A percentile compares a stretch with the other conserved stretches of the same genome.
These are phyloP conservation scores for Scolanthus callimorphus DNA, from an alignment of 92 coral and sea anemone genomes.

Conservation along the genomic window DNA sequence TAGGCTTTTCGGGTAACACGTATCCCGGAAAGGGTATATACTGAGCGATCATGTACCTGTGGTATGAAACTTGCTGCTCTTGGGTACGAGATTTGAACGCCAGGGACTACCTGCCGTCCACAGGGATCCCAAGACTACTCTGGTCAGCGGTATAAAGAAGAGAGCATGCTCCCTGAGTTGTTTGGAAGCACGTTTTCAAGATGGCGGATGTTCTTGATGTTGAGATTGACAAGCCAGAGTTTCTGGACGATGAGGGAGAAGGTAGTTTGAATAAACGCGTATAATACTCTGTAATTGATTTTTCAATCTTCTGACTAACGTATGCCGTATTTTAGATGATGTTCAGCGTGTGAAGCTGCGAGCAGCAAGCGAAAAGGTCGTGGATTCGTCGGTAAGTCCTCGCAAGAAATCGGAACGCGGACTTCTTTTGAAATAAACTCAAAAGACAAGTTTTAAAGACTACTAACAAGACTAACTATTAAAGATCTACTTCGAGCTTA, in stretches of 20 bases:
- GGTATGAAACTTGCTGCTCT: too few species aligned
- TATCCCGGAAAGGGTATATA: too few species aligned
- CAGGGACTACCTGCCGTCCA: too few species aligned
- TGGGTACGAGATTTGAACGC: too few species aligned
- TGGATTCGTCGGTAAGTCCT: conserved; percentile 88
- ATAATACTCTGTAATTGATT: too few species aligned
- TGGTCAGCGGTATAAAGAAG: conserved; percentile 6
- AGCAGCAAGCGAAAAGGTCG: conserved; percentile 88
- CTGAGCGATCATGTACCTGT: too few species aligned
- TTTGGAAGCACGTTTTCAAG: conserved; percentile 40
- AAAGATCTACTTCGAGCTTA: too few species aligned
- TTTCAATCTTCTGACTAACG: neutral
- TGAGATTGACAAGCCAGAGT: conserved; percentile 90
- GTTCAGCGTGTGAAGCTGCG: conserved; percentile 85
- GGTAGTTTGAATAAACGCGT: conserved; percentile 34
- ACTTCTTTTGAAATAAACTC: too few species aligned
- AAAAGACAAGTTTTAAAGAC: too few species aligned
- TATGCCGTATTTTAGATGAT: conserved; percentile 46
- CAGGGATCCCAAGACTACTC: too few species aligned
- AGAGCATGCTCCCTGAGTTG: conserved; percentile 39
- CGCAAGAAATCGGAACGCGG: conserved; percentile 88
- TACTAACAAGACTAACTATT: too few species aligned
- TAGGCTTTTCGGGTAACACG: too few species aligned
- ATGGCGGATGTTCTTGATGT: conserved; percentile 99
- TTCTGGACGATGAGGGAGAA: conserved; percentile 90